These are phyloP conservation scores for Catalaphyllia jardinei DNA, from an alignment of 64 coral and sea anemone genomes.

Conservation along the genomic window DNA sequence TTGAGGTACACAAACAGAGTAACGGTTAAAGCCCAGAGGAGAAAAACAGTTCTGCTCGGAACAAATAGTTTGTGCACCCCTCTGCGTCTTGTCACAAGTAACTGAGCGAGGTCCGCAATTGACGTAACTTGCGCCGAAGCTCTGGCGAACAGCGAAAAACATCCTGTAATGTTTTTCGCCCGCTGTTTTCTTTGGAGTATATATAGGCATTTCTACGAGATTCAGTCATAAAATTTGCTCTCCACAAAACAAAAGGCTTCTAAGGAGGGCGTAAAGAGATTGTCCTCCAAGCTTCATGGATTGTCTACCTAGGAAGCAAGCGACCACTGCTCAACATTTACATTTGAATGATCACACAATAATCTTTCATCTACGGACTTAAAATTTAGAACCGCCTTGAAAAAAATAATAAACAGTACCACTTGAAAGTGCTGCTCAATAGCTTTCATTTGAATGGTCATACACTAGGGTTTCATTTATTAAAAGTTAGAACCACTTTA, in stretches of 20 bases:
- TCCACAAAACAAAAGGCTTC: not conserved
- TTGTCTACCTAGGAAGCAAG: no score
- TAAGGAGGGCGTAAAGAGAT: no score
- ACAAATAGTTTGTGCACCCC: slow-evolving; percentile 73
- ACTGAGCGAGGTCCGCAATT: slow-evolving; percentile 45
- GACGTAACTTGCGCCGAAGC: slow-evolving; percentile 25
- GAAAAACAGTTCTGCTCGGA: slow-evolving; percentile 62
- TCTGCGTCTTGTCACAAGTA: slow-evolving; percentile 38
- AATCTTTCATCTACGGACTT: no score
- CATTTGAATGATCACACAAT: no score
- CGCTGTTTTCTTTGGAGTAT: not conserved
- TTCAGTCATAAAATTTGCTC: not conserved
- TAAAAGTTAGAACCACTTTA: no score
- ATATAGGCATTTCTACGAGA: not conserved
- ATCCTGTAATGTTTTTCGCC: not conserved
- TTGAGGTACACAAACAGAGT: slow-evolving; percentile 72
- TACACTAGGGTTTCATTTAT: no score
- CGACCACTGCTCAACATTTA: no score
- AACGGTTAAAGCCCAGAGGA: slow-evolving; percentile 68
- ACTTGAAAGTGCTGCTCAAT: no score
- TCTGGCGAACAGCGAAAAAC: slow-evolving; percentile 56
- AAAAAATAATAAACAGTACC: no score
- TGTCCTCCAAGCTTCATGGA: no score
- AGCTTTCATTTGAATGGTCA: no score
- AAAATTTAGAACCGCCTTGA: no score